A percentile compares a stretch with the other conserved stretches of the same genome.
phyloP scores from a whole-genome alignment of 2,797 vertebrate species.

The Vespertilio murinus region DNA sequence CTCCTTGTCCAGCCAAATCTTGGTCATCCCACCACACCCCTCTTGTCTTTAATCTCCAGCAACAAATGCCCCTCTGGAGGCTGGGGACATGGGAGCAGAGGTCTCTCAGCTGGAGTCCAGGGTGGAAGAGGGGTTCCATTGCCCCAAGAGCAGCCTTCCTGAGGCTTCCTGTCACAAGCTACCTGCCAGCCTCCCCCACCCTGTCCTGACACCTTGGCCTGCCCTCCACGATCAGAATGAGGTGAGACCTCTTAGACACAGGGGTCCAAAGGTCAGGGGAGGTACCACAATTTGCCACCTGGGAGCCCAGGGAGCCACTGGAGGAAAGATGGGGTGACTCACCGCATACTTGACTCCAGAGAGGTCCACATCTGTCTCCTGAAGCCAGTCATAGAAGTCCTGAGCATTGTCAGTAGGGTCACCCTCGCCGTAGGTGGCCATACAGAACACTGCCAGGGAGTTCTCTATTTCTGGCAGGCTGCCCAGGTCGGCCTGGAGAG shows the following conservation, averaged over 20 bases:
- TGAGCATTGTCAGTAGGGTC: conserved; percentile 98
- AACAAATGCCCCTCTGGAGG: not conserved
- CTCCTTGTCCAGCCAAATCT: not conserved
- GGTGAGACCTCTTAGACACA: not conserved
- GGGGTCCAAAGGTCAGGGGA: not conserved
- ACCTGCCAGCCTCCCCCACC: not conserved
- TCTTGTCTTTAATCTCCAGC: not conserved
- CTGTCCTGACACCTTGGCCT: not conserved
- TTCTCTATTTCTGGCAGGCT: conserved; percentile 93
- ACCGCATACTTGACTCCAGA: conserved; percentile 92
- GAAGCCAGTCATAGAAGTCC: conserved; percentile 98
- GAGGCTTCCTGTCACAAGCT: not conserved
- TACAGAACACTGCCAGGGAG: conserved; percentile 95
- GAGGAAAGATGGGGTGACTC: conserved; percentile 12
- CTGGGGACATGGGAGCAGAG: not conserved
- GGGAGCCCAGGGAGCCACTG: not conserved
- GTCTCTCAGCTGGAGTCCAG: too few species aligned
- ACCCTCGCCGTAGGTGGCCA: conserved; percentile 98
- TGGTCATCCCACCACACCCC: not conserved
- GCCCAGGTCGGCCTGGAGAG: conserved; percentile 89
- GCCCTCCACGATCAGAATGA: not conserved
- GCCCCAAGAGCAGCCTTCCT: not conserved
- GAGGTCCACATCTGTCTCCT: conserved; percentile 91
- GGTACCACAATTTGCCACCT: not conserved
- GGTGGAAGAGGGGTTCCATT: not conserved